These are phyloP conservation scores for Tachina lurida DNA, from an alignment of 2,888 invertebrate species.

Conservation along the genomic window DNA sequence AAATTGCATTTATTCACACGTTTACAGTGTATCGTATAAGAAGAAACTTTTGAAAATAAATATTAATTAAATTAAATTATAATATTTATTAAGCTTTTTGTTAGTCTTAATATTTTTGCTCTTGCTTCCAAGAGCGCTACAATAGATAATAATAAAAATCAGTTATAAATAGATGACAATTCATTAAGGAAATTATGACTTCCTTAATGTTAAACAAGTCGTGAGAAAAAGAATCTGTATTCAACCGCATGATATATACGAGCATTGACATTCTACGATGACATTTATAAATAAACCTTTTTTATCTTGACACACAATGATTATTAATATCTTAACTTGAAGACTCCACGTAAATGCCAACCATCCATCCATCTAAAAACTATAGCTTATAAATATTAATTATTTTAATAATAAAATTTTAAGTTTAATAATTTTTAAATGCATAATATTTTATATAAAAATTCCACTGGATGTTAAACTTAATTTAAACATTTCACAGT, in stretches of 20 bases:
- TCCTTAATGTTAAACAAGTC: not conserved
- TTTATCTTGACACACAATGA: not conserved
- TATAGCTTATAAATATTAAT: constrained; percentile 1
- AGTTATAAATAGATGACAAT: too few species aligned
- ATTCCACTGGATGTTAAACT: not conserved
- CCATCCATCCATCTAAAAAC: not conserved
- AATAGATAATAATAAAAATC: too few species aligned
- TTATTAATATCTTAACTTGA: not conserved
- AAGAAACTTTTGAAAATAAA: too few species aligned
- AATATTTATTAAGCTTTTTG: too few species aligned
- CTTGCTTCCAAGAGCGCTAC: too few species aligned
- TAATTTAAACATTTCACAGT: constrained; percentile 33
- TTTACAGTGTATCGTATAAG: too few species aligned
- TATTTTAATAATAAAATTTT: not conserved
- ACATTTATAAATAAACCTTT: not conserved
- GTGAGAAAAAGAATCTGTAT: not conserved
- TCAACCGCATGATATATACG: not conserved
- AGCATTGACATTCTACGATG: not conserved
- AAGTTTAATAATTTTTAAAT: constrained; percentile 1
- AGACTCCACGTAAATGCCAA: constrained; percentile 25
- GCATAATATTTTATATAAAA: constrained; percentile 4
- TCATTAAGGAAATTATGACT: too few species aligned
- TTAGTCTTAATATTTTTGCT: too few species aligned
- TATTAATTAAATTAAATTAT: too few species aligned
- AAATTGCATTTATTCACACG: too few species aligned